A percentile compares a stretch with the other conserved stretches of the same genome.
phyloP scores from a whole-genome alignment of 2,888 invertebrate genomes.

The Troglohyphantes excavatus region DNA sequence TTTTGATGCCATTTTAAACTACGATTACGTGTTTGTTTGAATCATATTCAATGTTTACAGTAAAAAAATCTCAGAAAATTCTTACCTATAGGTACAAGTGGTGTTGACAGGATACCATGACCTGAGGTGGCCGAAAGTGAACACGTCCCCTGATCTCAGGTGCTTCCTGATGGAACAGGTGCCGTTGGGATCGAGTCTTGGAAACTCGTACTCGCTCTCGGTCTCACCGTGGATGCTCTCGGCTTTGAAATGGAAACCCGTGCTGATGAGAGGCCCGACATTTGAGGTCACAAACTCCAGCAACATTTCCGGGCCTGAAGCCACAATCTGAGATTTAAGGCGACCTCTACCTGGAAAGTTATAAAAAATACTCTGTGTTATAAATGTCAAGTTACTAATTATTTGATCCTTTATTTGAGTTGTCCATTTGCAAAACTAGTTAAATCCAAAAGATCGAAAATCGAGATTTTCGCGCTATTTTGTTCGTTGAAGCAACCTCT shows the following conservation, averaged over 20 bases:
- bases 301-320: slow-evolving; percentile 86
- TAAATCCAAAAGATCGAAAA: not conserved
- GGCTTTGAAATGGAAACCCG: slow-evolving; percentile 94
- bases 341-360: slow-evolving; percentile 76
- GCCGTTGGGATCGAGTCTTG: slow-evolving; percentile 76
- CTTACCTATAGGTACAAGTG: slow-evolving; percentile 89
- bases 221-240: slow-evolving; percentile 77
- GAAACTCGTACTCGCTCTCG: slow-evolving; percentile 72
- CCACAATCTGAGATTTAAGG: slow-evolving; percentile 86
- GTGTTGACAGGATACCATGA: slow-evolving; percentile 95
- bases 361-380: not conserved
- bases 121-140: slow-evolving; percentile 78
- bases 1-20: too few relatives aligned
- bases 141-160: slow-evolving; percentile 61
- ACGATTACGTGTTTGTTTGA: too few relatives aligned
- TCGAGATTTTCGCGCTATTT: too few relatives aligned
- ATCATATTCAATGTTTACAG: too few relatives aligned
- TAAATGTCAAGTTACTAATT: too few relatives aligned
- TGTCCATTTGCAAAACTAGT: not conserved
- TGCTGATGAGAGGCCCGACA: slow-evolving; percentile 89
- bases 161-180: slow-evolving; percentile 77
- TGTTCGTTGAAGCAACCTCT: too few relatives aligned
- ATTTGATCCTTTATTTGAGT: too few relatives aligned
- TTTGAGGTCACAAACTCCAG: slow-evolving; percentile 81
- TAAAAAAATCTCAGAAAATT: too few relatives aligned